Percentiles rank a stretch among this genome's conserved stretches.
These are phyloP conservation scores for Phytoseiulus persimilis DNA, from an alignment of 2,888 invertebrate species.

Conservation along the genomic window DNA sequence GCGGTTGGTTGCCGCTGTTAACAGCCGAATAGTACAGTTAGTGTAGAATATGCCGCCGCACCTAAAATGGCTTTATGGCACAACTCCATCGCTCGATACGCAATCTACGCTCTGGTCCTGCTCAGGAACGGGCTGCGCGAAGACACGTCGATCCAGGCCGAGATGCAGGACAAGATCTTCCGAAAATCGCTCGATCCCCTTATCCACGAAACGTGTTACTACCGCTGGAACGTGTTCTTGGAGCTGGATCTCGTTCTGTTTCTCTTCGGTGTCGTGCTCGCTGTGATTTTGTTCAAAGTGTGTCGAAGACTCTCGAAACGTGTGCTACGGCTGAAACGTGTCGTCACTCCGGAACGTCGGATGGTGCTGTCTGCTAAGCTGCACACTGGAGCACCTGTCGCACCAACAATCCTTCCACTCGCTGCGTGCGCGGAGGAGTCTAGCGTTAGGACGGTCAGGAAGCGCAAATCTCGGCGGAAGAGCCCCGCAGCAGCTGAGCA, in stretches of 20 bases:
- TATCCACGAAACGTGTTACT: background rate
- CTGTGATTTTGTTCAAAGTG: background rate
- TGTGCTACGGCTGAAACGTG: background rate
- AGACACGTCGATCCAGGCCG: constrained; percentile 10
- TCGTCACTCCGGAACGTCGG: background rate
- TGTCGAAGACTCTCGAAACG: background rate
- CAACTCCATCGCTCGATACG: constrained; percentile 18
- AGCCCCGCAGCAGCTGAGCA: background rate
- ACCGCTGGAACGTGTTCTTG: background rate
- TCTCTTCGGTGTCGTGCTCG: background rate
- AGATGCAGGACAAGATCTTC: background rate
- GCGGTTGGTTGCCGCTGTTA: background rate
- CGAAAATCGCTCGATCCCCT: background rate
- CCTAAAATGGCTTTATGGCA: constrained; percentile 26
- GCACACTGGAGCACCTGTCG: background rate
- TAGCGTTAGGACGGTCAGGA: background rate
- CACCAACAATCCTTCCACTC: background rate
- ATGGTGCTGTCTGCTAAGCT: background rate
- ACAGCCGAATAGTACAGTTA: background rate
- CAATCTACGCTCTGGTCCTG: background rate
- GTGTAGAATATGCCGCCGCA: constrained; percentile 5
- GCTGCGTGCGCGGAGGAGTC: background rate
- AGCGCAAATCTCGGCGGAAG: background rate
- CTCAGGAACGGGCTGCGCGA: constrained; percentile 28
- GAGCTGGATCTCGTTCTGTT: background rate